phyloP scores from a whole-genome alignment of 2,113 vertebrate genomes.

The Etheostoma cragini region DNA sequence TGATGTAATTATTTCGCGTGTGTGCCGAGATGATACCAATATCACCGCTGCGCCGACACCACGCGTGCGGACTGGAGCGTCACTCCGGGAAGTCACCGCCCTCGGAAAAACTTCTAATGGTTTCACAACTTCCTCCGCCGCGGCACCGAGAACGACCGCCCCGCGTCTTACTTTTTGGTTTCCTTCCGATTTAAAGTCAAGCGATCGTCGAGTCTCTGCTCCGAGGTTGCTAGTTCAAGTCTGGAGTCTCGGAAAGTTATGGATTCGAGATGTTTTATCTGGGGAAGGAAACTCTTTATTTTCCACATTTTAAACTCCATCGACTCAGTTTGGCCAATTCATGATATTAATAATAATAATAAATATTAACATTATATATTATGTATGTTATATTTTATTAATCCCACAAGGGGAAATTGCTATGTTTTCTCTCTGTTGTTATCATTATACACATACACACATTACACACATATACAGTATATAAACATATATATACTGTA shows the following conservation, averaged over 20 bases:
- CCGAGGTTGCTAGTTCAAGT: too few species aligned
- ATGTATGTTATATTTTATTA: too few species aligned
- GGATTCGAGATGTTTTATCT: neutral
- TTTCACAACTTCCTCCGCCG: neutral
- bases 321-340: too few species aligned
- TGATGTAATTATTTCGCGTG: slow-evolving; percentile 59
- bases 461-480: too few species aligned
- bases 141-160: accelerated
- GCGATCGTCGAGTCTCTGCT: neutral
- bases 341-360: too few species aligned
- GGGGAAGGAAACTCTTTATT: neutral
- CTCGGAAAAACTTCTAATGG: neutral
- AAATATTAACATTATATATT: too few species aligned
- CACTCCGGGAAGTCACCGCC: neutral
- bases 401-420: too few species aligned
- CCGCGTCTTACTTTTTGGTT: neutral
- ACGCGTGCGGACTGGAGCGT: neutral
- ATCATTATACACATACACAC: too few species aligned
- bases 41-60: neutral
- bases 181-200: slow-evolving; percentile 11
- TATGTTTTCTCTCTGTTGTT: too few species aligned
- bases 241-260: neutral
- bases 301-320: too few species aligned
- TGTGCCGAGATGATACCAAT: slow-evolving; percentile 30
- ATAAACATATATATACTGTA: too few species aligned